phyloP scores from a whole-genome alignment of 53 echinoderm and acorn worm species.

The Holothuria scabra region DNA sequence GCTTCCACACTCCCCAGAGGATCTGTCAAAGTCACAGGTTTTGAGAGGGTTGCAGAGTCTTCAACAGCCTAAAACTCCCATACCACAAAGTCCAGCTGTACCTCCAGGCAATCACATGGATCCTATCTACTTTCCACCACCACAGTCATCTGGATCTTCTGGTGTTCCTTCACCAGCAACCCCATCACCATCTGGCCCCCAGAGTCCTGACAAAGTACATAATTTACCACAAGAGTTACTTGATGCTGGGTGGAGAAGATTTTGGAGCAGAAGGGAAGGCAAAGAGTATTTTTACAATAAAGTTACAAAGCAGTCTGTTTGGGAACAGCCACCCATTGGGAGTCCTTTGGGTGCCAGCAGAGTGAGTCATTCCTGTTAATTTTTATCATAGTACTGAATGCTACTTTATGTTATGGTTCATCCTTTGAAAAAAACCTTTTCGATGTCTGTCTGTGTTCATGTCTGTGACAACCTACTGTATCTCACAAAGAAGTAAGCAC shows the following conservation, averaged over 20 bases:
- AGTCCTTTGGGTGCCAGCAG: conserved; percentile 75
- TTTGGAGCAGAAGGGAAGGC: conserved; percentile 94
- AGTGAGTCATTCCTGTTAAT: conserved; percentile 51
- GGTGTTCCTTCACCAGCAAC: conserved; percentile 48
- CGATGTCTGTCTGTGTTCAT: background rate
- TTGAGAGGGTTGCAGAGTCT: conserved; percentile 7
- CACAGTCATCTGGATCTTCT: conserved; percentile 36
- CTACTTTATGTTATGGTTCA: background rate
- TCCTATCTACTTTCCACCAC: conserved; percentile 31
- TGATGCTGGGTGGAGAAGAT: conserved; percentile 91
- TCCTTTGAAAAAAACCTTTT: background rate
- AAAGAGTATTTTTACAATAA: conserved; percentile 97
- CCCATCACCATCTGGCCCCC: conserved; percentile 57
- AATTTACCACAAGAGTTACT: conserved; percentile 88
- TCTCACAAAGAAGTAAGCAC: no score
- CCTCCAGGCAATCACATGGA: conserved; percentile 19
- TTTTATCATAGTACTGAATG: background rate
- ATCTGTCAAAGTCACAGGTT: background rate
- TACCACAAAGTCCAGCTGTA: conserved; percentile 87
- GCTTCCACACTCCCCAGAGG: conserved; percentile 28
- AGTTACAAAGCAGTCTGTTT: conserved; percentile 84
- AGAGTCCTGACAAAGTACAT: conserved; percentile 95
- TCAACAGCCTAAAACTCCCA: conserved; percentile 67
- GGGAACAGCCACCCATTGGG: conserved; percentile 93
- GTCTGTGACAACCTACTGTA: background rate